Evolutionary conservation across 2,113 vertebrate species (phyloP), one percentile per base, ranked within the genome.

Genomic region (Phylloscopus trochiloides): DNA sequence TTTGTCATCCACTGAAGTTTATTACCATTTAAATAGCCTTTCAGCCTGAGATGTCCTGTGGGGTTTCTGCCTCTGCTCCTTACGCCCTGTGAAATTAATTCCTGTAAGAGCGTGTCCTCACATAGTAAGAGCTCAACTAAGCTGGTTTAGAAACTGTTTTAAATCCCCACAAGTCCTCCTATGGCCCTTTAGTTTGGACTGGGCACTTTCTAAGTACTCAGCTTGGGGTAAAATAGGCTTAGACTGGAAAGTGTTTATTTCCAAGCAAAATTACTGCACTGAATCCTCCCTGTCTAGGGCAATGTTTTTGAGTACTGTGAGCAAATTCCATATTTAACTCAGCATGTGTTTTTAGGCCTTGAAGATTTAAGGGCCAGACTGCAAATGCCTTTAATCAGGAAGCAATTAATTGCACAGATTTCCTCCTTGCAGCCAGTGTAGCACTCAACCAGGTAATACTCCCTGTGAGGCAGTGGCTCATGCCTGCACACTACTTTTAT

Each of bases 21-120:
- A 93, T 95, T 90, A 96, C 50, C 90, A 95, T 95, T 88, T 95
- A 95, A 96, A 97, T 95, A 95, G 93, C 66, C 43, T 95, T 91
- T 85, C 63, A 92, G 54, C n/a, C 77, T 40, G 52, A 84, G 43
- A 50, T 0, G 0, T 72, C 91, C 87, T 57, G 51, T 26, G 54
- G 45, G 40, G 20, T 19, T 86, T 90, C 54, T 73, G 81, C 24
- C 71, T 87, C 70, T 90, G 38, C 42, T 96, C 73, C 32, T 89
- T 73, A 47, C 2, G 9, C 52, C 45, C 74, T 59, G 36, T 71
- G 61, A 92, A 92, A 90, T 91, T 78, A 81, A 90, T 73, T 84
- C 87, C 74, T 4, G 3, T 51, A n/a, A 70, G 58, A 82, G 55
- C 7, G 0, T 43, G 32, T 85, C 65, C 65, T 71, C 34, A 45